phyloP scores from a whole-genome alignment of 2,888 invertebrate species.

The Stenurella melanura region DNA sequence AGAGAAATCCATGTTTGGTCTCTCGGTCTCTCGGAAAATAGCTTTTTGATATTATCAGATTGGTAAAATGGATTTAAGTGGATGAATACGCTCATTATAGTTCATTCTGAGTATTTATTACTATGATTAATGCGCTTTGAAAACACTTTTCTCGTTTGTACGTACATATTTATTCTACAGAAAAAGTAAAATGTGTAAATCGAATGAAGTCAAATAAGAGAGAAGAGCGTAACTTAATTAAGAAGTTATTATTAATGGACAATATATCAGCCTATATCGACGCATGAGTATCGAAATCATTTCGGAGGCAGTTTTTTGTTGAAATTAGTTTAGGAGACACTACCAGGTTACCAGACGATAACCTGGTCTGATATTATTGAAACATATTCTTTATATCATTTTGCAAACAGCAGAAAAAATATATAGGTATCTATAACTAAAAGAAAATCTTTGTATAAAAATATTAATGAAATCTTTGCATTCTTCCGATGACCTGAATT shows the following conservation, averaged over 20 bases:
- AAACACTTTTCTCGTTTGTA: not conserved
- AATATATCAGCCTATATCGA: too few species aligned
- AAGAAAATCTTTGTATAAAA: too few species aligned
- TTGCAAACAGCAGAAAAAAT: too few species aligned
- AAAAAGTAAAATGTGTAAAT: not conserved
- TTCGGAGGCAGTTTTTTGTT: too few species aligned
- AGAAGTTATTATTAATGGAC: not conserved
- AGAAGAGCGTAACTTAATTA: not conserved
- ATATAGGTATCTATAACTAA: too few species aligned
- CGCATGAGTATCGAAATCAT: too few species aligned
- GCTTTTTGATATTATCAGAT: conserved; percentile 35
- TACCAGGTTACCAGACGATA: too few species aligned
- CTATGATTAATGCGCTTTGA: not conserved
- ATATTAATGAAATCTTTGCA: too few species aligned
- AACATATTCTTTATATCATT: too few species aligned
- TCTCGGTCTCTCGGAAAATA: conserved; percentile 36
- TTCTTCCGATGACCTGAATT: too few species aligned
- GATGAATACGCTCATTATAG: conserved; percentile 11
- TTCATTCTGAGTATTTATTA: not conserved
- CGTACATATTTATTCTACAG: not conserved
- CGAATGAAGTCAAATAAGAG: not conserved
- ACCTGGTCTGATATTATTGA: too few species aligned
- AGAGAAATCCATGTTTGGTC: conserved; percentile 29
- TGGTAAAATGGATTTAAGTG: conserved; percentile 9
- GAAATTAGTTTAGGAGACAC: too few species aligned